Evolutionary conservation across 1,140 invertebrate species (phyloP), one percentile per base, ranked within the genome.

Genomic region (Colletes gigas): DNA sequence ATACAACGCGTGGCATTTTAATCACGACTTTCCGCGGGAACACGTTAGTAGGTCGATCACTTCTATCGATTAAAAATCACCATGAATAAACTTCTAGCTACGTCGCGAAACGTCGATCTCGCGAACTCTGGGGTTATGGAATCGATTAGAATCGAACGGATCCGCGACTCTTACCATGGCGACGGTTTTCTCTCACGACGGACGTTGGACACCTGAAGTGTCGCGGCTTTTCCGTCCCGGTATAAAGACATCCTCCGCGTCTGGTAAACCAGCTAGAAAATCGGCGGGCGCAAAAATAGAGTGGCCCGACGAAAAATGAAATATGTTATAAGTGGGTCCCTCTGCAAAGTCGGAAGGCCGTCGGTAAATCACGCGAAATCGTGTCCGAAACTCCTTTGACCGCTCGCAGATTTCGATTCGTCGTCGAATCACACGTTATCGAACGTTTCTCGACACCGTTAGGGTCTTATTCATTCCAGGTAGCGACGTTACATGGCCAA

Each of bases 231-330:
- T 89, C 87, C 78, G 76, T 77, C 88, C 71, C 82, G 83, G 89
- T 92, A 91, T 92, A 92, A 91, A 92, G 88, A 87, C 84, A 73
- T 86, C 82, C 79, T 78, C 70, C 78, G 50, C 70, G 69, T 72
- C 73, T 84, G 85, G 82, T 84, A 85, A 92, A 92, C 74, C 91
- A 91, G 91, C 91, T 92, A 92, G 91, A 92, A 92, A 91, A 75
- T 67, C 77, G 70, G 83, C 75, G 80, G 55, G 87, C 83, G 78
- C 88, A 88, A 91, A 91, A 91, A 90, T 90, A 91, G 90, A 88
- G 85, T 68, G 82, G 66, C 63, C 78, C 77, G 88, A 82, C 87
- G 90, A 91, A 92, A 92, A 92, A 92, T 92, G 91, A 92, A 92
- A 92, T 91, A 92, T 92, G 88, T 91, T 92, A 92, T 92, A 92